phyloP scores from a whole-genome alignment of 2,113 vertebrate species.

The Suricata suricatta region DNA sequence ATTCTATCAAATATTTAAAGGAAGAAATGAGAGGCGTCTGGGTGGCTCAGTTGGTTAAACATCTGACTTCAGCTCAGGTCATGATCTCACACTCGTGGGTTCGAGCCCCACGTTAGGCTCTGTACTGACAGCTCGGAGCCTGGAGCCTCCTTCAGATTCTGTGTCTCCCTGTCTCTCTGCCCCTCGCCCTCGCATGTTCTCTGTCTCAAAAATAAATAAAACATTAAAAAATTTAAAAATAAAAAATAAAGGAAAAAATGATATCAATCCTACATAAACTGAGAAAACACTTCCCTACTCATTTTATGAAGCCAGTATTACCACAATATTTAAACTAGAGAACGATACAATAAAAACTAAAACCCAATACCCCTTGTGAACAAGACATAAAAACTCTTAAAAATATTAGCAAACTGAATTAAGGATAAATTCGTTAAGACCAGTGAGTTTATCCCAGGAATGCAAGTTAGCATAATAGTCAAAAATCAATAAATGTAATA shows the following conservation, averaged over 20 bases:
- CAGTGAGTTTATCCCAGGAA: background rate
- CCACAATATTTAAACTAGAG: background rate
- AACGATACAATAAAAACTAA: background rate
- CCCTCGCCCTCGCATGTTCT: too few relatives aligned
- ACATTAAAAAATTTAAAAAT: too few relatives aligned
- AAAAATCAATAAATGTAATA: conserved; percentile 2
- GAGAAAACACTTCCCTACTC: background rate
- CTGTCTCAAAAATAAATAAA: too few relatives aligned
- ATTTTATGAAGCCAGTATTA: background rate
- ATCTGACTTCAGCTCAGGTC: too few relatives aligned
- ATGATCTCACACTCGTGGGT: too few relatives aligned
- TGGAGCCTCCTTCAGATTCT: too few relatives aligned
- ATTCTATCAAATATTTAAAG: background rate
- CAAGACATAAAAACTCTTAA: background rate
- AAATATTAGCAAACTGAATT: background rate
- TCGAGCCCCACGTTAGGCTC: too few relatives aligned
- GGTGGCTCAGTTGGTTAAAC: too few relatives aligned
- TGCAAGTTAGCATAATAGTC: background rate
- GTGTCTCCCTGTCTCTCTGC: too few relatives aligned
- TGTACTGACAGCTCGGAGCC: too few relatives aligned
- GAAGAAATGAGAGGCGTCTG: background rate
- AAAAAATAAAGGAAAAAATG: background rate
- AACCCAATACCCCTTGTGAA: background rate
- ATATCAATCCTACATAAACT: background rate
- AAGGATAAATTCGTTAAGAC: background rate